Evolutionary conservation across 1,140 invertebrate genomes (phyloP), one percentile per base, ranked within the genome.

Genomic region (Mactra quadrangularis): DNA sequence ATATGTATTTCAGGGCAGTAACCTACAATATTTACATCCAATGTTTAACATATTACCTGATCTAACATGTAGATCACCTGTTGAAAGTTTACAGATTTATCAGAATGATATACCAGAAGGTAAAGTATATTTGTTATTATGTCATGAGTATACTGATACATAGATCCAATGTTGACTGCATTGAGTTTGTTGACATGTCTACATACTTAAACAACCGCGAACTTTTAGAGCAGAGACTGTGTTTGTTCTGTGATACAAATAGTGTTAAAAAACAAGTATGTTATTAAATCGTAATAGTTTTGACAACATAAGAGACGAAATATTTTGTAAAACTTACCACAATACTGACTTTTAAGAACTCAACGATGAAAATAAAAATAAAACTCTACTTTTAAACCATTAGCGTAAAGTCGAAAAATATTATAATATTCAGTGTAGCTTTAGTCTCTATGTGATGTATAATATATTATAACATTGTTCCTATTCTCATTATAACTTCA

Each of bases 11-110:
- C 25, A 68, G 66, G 66, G 22, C 50, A 35, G 45, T 11, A 19
- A 59, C 9, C 22, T 6, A 17, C 52, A 77, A 19, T 85, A 77
- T 83, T 70, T 86, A 19, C 87, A 88, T 60, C 59, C 66, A 27
- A 85, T 87, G 25, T 75, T 88, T 19, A 38, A 83, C 19, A 45
- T 88, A 33, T 70, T 88, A 9, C 87, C 87, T 3, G 33, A 77
- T 47, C 25, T 89, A 1, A 86, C 55, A 6, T 89, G 88, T 66
- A 76, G 87, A 70, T 86, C 87, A 25, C 88, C 88, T 13, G 31
- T 55, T 22, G 87, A 89, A 52, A 87, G 85, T 60, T 52, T 89
- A 19, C 19, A 29, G 22, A 86, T 87, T 25, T 68, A 88, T 25
- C 75, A 17, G 19, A 27, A 27, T 31, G 59, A 60, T 60, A 27